These are phyloP conservation scores for Catharus ustulatus DNA, from an alignment of 2,797 vertebrate species.

Conservation along the genomic window DNA sequence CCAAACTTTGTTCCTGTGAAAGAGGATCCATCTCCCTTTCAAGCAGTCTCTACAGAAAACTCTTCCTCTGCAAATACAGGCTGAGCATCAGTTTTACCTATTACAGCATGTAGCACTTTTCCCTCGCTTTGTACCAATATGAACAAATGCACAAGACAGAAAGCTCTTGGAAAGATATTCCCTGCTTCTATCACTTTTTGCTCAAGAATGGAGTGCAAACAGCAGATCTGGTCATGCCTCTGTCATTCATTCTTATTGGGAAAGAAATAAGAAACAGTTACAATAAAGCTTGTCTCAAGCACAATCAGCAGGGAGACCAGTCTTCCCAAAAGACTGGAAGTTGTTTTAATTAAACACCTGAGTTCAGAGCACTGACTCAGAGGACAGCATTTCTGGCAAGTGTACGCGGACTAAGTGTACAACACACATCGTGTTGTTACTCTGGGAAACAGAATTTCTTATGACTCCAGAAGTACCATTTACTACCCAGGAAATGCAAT, in stretches of 20 bases:
- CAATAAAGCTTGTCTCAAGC: neutral
- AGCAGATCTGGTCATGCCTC: neutral
- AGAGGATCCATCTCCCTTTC: neutral
- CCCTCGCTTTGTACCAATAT: neutral
- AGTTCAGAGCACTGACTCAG: neutral
- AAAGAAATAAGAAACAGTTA: neutral
- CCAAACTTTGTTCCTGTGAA: neutral
- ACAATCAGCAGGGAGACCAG: neutral
- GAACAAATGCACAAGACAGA: neutral
- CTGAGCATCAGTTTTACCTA: neutral
- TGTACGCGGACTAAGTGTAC: neutral
- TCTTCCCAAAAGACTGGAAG: neutral
- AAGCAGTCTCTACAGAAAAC: neutral
- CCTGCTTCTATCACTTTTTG: neutral
- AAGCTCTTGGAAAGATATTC: neutral
- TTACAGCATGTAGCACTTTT: neutral
- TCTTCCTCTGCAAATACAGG: neutral
- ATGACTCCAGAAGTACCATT: neutral
- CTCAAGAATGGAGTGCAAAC: neutral
- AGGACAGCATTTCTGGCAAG: slow-evolving; percentile 7
- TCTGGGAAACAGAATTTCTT: slow-evolving; percentile 6
- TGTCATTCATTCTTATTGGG: neutral
- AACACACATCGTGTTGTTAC: neutral
- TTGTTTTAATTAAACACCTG: neutral
- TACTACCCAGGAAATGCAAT: neutral